Base-by-base conservation (phyloP, 2,888 invertebrate genomes). In the Drosophila anomelani region DNA sequence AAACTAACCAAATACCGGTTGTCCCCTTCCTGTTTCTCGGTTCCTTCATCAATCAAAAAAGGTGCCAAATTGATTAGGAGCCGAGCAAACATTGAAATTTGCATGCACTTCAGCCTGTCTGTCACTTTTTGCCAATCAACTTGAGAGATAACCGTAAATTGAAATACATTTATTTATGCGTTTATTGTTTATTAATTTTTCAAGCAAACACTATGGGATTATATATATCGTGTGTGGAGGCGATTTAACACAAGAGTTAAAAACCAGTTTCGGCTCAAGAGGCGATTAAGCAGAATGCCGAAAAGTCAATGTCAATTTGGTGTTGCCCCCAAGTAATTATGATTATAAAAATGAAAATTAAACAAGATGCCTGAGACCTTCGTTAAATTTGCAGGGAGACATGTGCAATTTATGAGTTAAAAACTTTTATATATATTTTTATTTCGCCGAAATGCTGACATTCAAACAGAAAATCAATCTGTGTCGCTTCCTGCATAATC, bases 31-130 rank as follows among this genome's bases (percentile, higher is more conserved):
- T 54, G 38, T 23, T 67, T 23, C 54, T 34, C 53, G 17, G 12
- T 17, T 34, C 23, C 41, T 26, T 20, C 12, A 29, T 20, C 70
- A 72, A 86, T 79, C 73, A 61, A 77, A 72, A 85, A 76, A 84
- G 85, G 82, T 87, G 84, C 53, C 69, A 76, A 87, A 75, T 82
- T 87, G 77, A 80, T 86, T 75, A 84, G 69, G 70, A 61, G 70
- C 49, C 43, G 29, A 44, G 23, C 55, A 76, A 73, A 70, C 53
- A 72, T 56, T 10, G 39, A 43, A 59, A 79, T 75, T 77, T 61
- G 34, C 61, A 62, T 67, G 57, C 63, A 66, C 36, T 53, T 36
- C 51, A n/a, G 12, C 29, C 15, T 49, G 38, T 56, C 70, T 69
- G 46, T 44, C 12, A 39, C 55, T 46, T 64, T 63, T 71, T 51